Conservation (phyloP, 2,113 vertebrate genomes). For the Chiloscyllium plagiosum region DNA sequence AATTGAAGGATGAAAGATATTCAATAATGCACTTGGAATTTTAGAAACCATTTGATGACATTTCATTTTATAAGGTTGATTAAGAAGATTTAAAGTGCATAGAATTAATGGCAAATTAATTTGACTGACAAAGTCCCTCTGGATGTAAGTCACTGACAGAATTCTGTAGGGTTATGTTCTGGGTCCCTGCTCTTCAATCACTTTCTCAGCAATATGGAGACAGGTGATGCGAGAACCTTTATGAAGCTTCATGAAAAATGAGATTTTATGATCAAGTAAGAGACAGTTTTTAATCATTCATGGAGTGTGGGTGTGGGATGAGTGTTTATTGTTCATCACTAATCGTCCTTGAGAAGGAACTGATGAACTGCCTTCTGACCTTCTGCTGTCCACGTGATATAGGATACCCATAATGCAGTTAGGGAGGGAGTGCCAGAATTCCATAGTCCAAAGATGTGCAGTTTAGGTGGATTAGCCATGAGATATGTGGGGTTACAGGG, state of each 20-base stretch:
- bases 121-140: background rate
- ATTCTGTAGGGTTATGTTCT: background rate
- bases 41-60: conserved; percentile 4
- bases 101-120: background rate
- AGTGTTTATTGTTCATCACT: background rate
- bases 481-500: too few relatives aligned
- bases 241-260: background rate
- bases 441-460: too few relatives aligned
- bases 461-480: too few relatives aligned
- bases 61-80: conserved; percentile 6
- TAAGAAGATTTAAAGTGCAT: background rate
- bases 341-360: background rate
- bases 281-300: background rate
- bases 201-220: background rate
- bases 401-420: background rate
- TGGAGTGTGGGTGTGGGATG: background rate
- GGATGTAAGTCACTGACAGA: background rate
- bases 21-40: background rate
- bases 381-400: background rate
- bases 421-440: background rate
- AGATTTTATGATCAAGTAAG: background rate
- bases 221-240: background rate
- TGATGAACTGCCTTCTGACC: background rate
- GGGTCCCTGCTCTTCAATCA: background rate
- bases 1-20: conserved; percentile 8